phyloP scores from a whole-genome alignment of 2,797 vertebrate species.

The Schizopygopsis malacanthus region DNA sequence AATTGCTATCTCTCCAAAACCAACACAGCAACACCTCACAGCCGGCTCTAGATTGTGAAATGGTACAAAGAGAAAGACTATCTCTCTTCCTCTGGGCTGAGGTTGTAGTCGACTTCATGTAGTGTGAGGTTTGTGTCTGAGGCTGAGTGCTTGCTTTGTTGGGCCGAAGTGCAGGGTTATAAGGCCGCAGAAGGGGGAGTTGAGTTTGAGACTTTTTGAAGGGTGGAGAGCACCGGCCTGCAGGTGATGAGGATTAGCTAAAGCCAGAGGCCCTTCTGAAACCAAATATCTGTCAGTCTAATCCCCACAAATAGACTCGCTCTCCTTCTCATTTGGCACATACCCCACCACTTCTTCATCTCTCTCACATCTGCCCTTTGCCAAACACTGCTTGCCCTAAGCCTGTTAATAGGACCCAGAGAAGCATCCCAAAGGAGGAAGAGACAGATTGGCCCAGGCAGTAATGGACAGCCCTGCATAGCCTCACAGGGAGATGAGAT shows the following conservation, averaged over 20 bases:
- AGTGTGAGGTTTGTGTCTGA: slow-evolving; percentile 81
- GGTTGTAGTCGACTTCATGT: slow-evolving; percentile 71
- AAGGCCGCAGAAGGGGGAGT: slow-evolving; percentile 58
- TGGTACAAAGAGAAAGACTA: slow-evolving; percentile 46
- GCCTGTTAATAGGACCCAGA: slow-evolving; percentile 71
- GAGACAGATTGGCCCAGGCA: slow-evolving; percentile 73
- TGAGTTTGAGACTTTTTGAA: slow-evolving; percentile 15
- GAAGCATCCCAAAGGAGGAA: slow-evolving; percentile 73
- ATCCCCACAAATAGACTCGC: slow-evolving; percentile 82
- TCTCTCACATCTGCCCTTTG: slow-evolving; percentile 51
- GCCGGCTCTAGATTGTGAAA: slow-evolving; percentile 58
- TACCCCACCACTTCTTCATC: slow-evolving; percentile 68
- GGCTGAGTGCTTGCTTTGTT: slow-evolving; percentile 80
- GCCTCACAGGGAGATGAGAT: slow-evolving; percentile 74
- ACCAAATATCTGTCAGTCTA: slow-evolving; percentile 86
- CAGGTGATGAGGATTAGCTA: slow-evolving; percentile 86
- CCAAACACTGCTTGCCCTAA: slow-evolving; percentile 48
- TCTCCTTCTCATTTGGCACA: slow-evolving; percentile 70
- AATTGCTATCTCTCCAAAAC: slow-evolving; percentile 81
- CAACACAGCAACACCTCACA: slow-evolving; percentile 69
- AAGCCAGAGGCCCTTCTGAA: slow-evolving; percentile 81
- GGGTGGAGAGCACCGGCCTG: slow-evolving; percentile 70
- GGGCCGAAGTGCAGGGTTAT: slow-evolving; percentile 54
- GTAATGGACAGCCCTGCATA: slow-evolving; percentile 74
- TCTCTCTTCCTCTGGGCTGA: slow-evolving; percentile 70